Conservation (phyloP, 2,888 invertebrate genomes). For the Hipparchia semele region DNA sequence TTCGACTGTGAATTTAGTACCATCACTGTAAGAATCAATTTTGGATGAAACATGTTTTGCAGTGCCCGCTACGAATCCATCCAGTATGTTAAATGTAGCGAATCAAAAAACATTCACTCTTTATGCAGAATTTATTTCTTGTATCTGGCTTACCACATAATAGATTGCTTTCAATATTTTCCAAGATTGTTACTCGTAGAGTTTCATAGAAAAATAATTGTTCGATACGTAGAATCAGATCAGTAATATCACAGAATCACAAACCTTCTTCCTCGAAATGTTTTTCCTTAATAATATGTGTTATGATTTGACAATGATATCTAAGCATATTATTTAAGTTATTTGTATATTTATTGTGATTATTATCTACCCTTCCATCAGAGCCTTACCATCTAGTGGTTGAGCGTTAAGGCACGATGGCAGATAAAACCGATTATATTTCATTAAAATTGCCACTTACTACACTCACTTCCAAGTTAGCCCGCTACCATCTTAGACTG, state of each 20-base stretch:
- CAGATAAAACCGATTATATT: too few relatives aligned
- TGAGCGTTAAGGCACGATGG: too few relatives aligned
- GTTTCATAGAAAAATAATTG: not conserved
- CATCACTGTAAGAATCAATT: conserved; percentile 50
- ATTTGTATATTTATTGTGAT: not conserved
- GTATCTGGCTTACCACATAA: conserved; percentile 47
- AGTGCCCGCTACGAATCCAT: conserved; percentile 51
- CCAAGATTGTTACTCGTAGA: not conserved
- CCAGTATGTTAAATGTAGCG: conserved; percentile 54
- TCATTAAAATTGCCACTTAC: too few relatives aligned
- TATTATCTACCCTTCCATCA: too few relatives aligned
- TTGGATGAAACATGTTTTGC: conserved; percentile 43
- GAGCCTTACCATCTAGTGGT: too few relatives aligned
- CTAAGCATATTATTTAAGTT: not conserved
- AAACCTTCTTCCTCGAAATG: not conserved
- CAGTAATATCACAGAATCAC: not conserved
- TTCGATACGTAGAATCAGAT: not conserved
- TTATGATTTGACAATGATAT: not conserved
- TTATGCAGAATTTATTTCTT: conserved; percentile 60
- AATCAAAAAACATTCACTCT: conserved; percentile 53
- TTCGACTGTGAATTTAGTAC: conserved; percentile 50
- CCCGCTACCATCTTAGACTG: too few relatives aligned
- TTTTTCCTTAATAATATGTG: not conserved
- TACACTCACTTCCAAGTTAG: too few relatives aligned
- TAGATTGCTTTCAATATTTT: not conserved